Evolutionary conservation across 2,113 vertebrate species (phyloP).

Genomic region (Platichthys stellatus): DNA sequence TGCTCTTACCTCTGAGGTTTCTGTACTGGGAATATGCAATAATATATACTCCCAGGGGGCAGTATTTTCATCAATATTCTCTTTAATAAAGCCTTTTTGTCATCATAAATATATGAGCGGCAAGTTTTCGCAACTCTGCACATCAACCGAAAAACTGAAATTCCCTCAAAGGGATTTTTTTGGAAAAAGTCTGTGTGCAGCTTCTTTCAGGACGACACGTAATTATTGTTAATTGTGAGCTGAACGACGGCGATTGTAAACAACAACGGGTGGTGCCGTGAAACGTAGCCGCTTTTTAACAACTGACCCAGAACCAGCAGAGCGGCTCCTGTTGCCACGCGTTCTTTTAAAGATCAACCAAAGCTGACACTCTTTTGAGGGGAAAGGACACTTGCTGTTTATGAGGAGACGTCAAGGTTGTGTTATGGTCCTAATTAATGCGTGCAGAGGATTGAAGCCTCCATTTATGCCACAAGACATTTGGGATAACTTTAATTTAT

Average conservation of each 20-base stretch:
- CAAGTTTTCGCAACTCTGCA: not conserved
- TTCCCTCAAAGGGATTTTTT: not conserved
- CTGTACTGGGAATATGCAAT: conserved; percentile 60
- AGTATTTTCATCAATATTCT: conserved; percentile 73
- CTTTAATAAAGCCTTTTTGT: conserved; percentile 73
- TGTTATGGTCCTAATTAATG: conserved; percentile 82
- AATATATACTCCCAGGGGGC: conserved; percentile 57
- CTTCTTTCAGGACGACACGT: not conserved
- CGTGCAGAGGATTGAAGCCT: conserved; percentile 87
- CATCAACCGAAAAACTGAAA: not conserved
- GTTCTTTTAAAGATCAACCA: not conserved
- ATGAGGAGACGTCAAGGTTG: conserved; percentile 84
- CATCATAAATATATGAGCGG: not conserved
- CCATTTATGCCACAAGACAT: conserved; percentile 87
- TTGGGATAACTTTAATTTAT: conserved; percentile 95
- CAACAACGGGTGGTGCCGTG: not conserved
- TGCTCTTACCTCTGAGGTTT: conserved; percentile 69
- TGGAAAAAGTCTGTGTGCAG: not conserved
- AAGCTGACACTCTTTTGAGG: not conserved
- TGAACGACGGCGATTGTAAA: not conserved
- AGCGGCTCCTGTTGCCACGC: not conserved
- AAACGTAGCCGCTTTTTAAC: not conserved
- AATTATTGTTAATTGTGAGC: not conserved
- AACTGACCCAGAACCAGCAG: not conserved
- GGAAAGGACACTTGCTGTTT: conserved; percentile 67